Percentiles rank a stretch among this genome's conserved stretches.
phyloP scores from a whole-genome alignment of 1,140 invertebrate genomes.

The Caenorhabditis briggsae region DNA sequence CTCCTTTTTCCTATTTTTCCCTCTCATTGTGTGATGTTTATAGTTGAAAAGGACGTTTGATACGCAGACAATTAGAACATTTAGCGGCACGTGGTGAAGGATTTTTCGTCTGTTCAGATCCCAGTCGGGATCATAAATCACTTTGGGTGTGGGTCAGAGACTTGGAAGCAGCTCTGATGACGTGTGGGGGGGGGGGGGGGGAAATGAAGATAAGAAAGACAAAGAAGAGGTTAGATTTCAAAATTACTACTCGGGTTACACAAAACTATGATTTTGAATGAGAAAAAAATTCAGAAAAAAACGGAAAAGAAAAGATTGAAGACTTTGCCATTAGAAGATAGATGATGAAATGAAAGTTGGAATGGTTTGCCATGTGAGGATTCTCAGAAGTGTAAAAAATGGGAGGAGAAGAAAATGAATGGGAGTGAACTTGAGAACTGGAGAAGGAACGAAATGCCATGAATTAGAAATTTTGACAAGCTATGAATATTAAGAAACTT shows the following conservation, averaged over 20 bases:
- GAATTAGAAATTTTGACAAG: too few relatives aligned
- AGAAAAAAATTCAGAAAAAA: background rate
- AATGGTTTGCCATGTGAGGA: background rate
- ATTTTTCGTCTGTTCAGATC: background rate
- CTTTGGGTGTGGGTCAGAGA: background rate
- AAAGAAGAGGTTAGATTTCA: slow-evolving; percentile 10
- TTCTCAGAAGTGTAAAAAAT: background rate
- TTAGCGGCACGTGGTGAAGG: background rate
- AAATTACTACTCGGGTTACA: slow-evolving; percentile 2
- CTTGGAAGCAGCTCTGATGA: background rate
- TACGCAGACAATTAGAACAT: slow-evolving; percentile 45
- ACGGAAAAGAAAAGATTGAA: slow-evolving; percentile 6
- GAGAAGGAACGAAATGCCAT: too few relatives aligned
- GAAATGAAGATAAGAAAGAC: too few relatives aligned
- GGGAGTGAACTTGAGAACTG: too few relatives aligned
- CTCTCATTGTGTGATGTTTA: slow-evolving; percentile 20
- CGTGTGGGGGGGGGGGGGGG: background rate
- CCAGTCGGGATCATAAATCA: slow-evolving; percentile 17
- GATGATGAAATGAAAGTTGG: slow-evolving; percentile 1
- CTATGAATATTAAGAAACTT: too few relatives aligned
- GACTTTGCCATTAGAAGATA: background rate
- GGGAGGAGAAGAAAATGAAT: background rate
- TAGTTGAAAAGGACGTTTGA: slow-evolving; percentile 25
- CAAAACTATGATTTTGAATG: background rate
- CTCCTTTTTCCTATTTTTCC: background rate